Conservation (phyloP, 2,797 vertebrate genomes). For the Bovichtus variegatus region DNA sequence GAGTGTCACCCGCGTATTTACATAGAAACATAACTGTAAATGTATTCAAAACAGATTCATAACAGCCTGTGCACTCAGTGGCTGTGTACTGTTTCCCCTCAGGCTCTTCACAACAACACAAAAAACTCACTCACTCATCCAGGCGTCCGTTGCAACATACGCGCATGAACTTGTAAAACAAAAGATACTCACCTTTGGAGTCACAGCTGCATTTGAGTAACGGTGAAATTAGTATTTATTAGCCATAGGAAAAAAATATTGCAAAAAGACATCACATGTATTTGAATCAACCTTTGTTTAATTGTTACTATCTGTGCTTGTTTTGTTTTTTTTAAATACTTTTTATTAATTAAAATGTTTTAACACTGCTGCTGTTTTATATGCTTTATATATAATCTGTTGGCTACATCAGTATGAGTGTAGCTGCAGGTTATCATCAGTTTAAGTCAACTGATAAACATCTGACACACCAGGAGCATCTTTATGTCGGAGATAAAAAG, state of each 20-base stretch:
- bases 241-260: too few species aligned
- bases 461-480: neutral
- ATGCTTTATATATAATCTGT: accelerated
- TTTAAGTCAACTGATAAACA: neutral
- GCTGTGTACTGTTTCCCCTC: neutral
- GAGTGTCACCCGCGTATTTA: constrained; percentile 16
- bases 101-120: constrained; percentile 1
- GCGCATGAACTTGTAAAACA: neutral
- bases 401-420: too few species aligned
- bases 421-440: neutral
- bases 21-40: constrained; percentile 32
- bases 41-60: constrained; percentile 40
- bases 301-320: too few species aligned
- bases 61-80: neutral
- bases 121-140: neutral
- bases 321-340: too few species aligned
- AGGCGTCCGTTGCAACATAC: constrained; percentile 1
- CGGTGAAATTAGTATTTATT: neutral
- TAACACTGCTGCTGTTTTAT: neutral
- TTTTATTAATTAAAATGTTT: too few species aligned
- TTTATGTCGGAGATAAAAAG: neutral
- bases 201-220: neutral
- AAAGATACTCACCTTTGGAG: accelerated
- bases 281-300: neutral
- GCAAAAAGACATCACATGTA: neutral